Evolutionary conservation across 1,140 invertebrate genomes (phyloP).

Genomic region (Drosophila orosa): DNA sequence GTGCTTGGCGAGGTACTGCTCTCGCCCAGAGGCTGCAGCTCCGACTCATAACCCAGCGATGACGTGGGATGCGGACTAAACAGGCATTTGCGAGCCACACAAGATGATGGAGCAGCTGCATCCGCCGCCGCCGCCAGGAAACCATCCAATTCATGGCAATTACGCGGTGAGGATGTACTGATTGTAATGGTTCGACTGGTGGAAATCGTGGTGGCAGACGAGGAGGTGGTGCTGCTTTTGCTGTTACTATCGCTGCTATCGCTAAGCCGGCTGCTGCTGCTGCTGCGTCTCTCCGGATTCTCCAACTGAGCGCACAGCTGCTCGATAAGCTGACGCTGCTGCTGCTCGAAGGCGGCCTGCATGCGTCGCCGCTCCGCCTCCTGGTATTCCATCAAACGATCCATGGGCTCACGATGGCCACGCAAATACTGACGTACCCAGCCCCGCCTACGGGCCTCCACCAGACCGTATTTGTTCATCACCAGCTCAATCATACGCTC

Average conservation of each 20-base stretch:
- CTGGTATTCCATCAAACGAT: slow-evolving; percentile 82
- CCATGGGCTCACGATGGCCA: slow-evolving; percentile 80
- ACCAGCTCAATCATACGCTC: slow-evolving; percentile 55
- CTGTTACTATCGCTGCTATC: slow-evolving; percentile 57
- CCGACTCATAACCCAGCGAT: slow-evolving; percentile 24
- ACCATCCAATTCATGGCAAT: slow-evolving; percentile 3
- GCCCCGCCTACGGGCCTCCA: slow-evolving; percentile 36
- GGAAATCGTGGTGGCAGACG: background rate
- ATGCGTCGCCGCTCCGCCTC: slow-evolving; percentile 67
- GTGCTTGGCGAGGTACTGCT: slow-evolving; percentile 32
- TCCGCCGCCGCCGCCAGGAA: background rate
- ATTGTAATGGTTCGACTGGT: slow-evolving; percentile 9
- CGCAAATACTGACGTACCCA: slow-evolving; percentile 64
- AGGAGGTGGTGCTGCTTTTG: background rate
- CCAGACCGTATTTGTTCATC: slow-evolving; percentile 33
- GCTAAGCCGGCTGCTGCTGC: slow-evolving; percentile 35
- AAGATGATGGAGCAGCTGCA: background rate
- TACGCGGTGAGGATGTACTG: slow-evolving; percentile 7
- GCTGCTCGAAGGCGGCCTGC: slow-evolving; percentile 69
- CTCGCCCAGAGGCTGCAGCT: slow-evolving; percentile 14
- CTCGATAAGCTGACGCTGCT: slow-evolving; percentile 70
- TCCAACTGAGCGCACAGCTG: slow-evolving; percentile 65
- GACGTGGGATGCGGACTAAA: slow-evolving; percentile 23
- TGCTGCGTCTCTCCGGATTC: slow-evolving; percentile 29
- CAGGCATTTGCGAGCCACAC: slow-evolving; percentile 51